phyloP scores from a whole-genome alignment of 2,113 vertebrate genomes.

The Lynx canadensis region DNA sequence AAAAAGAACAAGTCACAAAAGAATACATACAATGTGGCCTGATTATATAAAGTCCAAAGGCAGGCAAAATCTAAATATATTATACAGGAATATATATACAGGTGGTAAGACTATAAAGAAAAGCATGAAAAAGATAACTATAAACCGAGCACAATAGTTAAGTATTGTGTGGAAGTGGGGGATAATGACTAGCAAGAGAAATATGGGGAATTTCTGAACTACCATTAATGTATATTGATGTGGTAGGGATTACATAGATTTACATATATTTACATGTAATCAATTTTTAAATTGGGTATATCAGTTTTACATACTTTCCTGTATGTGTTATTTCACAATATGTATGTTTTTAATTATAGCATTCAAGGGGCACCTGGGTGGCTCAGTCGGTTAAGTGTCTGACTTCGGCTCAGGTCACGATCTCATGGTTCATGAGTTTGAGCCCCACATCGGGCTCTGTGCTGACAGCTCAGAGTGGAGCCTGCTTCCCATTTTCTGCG shows the following conservation, averaged over 20 bases:
- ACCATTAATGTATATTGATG: background rate
- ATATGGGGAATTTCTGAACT: background rate
- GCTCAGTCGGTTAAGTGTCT: too few relatives aligned
- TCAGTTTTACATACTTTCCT: background rate
- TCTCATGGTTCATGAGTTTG: too few relatives aligned
- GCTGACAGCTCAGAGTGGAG: too few relatives aligned
- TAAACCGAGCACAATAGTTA: background rate
- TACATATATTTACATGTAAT: background rate
- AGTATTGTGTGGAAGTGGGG: background rate
- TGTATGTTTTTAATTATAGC: background rate
- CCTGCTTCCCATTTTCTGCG: too few relatives aligned
- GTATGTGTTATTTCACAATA: background rate
- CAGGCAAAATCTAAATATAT: background rate
- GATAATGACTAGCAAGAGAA: background rate
- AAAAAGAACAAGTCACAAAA: background rate
- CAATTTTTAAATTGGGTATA: background rate
- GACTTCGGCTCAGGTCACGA: too few relatives aligned
- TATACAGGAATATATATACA: background rate
- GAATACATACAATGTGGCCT: background rate
- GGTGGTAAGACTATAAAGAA: background rate
- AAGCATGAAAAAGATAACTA: background rate
- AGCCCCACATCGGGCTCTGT: too few relatives aligned
- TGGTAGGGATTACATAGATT: background rate
- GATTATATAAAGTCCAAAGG: background rate
- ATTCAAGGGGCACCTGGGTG: background rate